A percentile compares a stretch with the other conserved stretches of the same genome.
Conservation (phyloP, 2,888 invertebrate genomes). For the Apodemia zela region DNA sequence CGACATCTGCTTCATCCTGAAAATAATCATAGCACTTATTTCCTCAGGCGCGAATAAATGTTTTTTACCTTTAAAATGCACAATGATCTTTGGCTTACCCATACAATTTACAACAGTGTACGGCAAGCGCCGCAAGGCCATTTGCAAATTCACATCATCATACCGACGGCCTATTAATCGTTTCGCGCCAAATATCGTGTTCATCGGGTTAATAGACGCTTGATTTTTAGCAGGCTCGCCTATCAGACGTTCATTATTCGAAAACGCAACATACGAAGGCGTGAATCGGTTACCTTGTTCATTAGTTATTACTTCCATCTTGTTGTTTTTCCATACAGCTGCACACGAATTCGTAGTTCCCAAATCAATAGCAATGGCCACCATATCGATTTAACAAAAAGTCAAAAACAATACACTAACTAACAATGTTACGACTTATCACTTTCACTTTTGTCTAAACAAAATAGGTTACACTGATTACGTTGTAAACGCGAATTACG, state of each 20-base stretch:
- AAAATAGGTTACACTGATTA: too few species aligned
- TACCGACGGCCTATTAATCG: conserved; percentile 54
- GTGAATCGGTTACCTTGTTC: conserved; percentile 55
- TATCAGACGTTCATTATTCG: conserved; percentile 46
- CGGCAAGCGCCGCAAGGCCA: conserved; percentile 54
- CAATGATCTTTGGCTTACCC: conserved; percentile 56
- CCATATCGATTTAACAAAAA: conserved; percentile 43
- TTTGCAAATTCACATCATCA: conserved; percentile 55
- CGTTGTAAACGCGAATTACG: too few species aligned
- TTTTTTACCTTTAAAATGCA: conserved; percentile 47
- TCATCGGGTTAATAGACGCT: conserved; percentile 48
- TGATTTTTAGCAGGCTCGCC: conserved; percentile 61
- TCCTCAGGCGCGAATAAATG: conserved; percentile 56
- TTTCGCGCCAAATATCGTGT: conserved; percentile 60
- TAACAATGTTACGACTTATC: background rate
- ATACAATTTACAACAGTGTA: conserved; percentile 49
- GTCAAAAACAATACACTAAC: conserved; percentile 12
- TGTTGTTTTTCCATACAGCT: conserved; percentile 54
- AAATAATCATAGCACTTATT: conserved; percentile 59
- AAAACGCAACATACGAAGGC: conserved; percentile 60
- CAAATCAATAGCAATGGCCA: conserved; percentile 60
- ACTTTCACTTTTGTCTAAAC: too few species aligned
- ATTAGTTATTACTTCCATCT: conserved; percentile 56
- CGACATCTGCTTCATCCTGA: conserved; percentile 55
- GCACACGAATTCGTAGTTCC: conserved; percentile 60